Conservation (phyloP, 2,888 invertebrate species). For the Ophion costatus region DNA sequence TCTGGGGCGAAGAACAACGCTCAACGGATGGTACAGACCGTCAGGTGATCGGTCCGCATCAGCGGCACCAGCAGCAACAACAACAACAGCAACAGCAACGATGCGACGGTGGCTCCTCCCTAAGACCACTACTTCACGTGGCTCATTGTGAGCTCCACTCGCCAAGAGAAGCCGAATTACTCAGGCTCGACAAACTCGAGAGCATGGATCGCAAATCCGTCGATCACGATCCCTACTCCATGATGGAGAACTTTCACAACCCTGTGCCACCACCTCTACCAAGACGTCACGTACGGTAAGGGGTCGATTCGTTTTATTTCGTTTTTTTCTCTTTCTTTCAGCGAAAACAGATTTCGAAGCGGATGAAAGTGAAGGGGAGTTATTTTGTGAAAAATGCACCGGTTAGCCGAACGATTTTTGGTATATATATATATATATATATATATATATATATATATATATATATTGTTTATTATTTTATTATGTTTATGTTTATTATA, state of each 20-base stretch:
- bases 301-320: conserved; percentile 28
- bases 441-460: too few relatives aligned
- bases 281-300: conserved; percentile 82
- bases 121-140: conserved; percentile 81
- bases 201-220: conserved; percentile 78
- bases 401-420: too few relatives aligned
- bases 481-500: too few relatives aligned
- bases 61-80: conserved; percentile 66
- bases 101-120: conserved; percentile 81
- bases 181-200: conserved; percentile 81
- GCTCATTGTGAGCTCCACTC: conserved; percentile 82
- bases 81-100: conserved; percentile 74
- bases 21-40: conserved; percentile 75
- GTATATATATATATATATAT: too few relatives aligned
- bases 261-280: conserved; percentile 82
- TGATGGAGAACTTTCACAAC: conserved; percentile 82
- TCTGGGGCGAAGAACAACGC: conserved; percentile 82
- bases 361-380: not conserved
- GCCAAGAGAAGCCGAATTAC: conserved; percentile 81
- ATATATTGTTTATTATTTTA: too few relatives aligned
- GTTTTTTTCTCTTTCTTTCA: not conserved
- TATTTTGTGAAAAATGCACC: too few relatives aligned
- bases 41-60: conserved; percentile 68
- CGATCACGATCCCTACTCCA: conserved; percentile 79
- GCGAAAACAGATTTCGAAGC: not conserved